Evolutionary conservation across 2,113 vertebrate genomes (phyloP).

Genomic region (Lota lota): DNA sequence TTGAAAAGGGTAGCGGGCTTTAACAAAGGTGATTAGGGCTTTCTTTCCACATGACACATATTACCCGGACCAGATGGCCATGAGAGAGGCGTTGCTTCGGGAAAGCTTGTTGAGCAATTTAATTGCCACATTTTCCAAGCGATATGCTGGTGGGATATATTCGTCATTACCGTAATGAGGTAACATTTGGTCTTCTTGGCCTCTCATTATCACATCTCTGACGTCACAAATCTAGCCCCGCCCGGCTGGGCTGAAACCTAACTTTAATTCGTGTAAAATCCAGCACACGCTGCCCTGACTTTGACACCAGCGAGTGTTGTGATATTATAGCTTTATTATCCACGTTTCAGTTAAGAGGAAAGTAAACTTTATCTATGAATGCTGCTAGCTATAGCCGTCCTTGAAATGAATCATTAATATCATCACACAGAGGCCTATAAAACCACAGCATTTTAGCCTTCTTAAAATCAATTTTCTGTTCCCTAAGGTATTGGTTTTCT

Average conservation of each 20-base stretch:
- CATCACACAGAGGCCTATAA: too few species aligned
- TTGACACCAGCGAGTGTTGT: too few species aligned
- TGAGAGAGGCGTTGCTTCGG: constrained; percentile 79
- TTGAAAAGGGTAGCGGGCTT: constrained; percentile 61
- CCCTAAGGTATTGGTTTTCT: too few species aligned
- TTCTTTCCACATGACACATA: constrained; percentile 77
- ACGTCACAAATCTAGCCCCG: constrained; percentile 69
- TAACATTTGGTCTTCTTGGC: constrained; percentile 94
- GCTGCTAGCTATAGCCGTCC: too few species aligned
- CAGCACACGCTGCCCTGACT: too few species aligned
- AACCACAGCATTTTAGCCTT: too few species aligned
- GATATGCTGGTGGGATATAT: constrained; percentile 92
- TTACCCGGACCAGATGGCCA: constrained; percentile 83
- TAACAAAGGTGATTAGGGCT: constrained; percentile 69
- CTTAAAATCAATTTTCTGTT: too few species aligned
- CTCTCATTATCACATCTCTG: constrained; percentile 95
- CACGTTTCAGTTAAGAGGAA: too few species aligned
- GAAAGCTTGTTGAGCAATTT: constrained; percentile 87
- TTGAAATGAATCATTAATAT: too few species aligned
- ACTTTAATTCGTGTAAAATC: too few species aligned
- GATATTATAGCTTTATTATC: too few species aligned
- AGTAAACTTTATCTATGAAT: too few species aligned
- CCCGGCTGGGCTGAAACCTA: background rate
- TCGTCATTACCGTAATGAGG: constrained; percentile 99
- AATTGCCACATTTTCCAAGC: constrained; percentile 96